phyloP scores from a whole-genome alignment of 2,888 invertebrate species.

The Chymomyza caudatula region DNA sequence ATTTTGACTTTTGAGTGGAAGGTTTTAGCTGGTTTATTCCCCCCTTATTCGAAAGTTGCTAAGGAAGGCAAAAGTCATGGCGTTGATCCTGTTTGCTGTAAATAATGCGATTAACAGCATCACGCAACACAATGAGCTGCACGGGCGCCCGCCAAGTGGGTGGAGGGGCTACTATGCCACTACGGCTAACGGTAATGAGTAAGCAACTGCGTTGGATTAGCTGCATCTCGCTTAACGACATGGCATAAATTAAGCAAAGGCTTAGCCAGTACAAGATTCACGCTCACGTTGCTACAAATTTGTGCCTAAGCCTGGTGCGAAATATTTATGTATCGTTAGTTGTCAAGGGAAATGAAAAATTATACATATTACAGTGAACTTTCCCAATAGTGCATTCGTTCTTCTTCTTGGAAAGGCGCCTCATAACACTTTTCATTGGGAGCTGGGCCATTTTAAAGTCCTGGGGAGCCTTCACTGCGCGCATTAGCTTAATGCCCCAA shows the following conservation, averaged over 20 bases:
- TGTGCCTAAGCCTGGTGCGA: constrained; percentile 64
- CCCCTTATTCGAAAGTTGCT: neutral
- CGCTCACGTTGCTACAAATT: constrained; percentile 53
- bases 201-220: neutral
- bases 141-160: neutral
- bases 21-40: neutral
- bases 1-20: constrained; percentile 55
- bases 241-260: constrained; percentile 20
- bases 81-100: constrained; percentile 78
- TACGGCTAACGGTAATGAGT: constrained; percentile 54
- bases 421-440: too few species aligned
- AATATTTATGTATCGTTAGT: constrained; percentile 26
- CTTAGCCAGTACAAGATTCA: neutral
- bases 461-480: too few species aligned
- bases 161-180: constrained; percentile 17
- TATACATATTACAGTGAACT: constrained; percentile 34
- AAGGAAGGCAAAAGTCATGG: constrained; percentile 71
- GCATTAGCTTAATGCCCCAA: too few species aligned
- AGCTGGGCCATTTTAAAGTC: too few species aligned
- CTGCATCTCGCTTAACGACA: neutral
- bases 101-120: constrained; percentile 78
- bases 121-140: constrained; percentile 48
- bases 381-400: neutral
- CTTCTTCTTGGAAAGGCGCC: too few species aligned
- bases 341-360: constrained; percentile 38